Base-by-base conservation (phyloP, 1,140 invertebrate genomes). In the Mycetomoellerius zeteki region DNA sequence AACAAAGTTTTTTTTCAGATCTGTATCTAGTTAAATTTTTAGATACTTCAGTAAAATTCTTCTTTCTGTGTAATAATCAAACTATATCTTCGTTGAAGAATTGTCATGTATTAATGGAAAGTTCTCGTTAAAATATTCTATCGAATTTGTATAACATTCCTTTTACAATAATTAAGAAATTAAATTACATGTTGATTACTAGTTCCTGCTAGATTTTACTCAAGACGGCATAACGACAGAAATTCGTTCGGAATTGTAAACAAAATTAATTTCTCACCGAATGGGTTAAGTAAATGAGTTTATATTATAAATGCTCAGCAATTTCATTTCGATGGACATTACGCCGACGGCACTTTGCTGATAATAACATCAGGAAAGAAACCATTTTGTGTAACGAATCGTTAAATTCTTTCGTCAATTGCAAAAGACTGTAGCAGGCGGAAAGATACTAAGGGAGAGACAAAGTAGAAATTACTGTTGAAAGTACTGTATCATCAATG, bases 241-340 rank as follows among this genome's bases (percentile, higher is more conserved):
- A 50, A 84, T 47, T 75, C 21, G 69, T 84, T 84, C 54, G 54
- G 43, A 84, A 84, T 84, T 84, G 24, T 75, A 84, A 84, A 62
- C 69, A 75, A 84, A 84, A 84, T 84, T 84, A 84, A 84, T 84
- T 84, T 84, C 80, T 75, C 37, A 27, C 19, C 69, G 37, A 84
- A 84, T 84, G 80, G 80, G 37, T 84, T 84, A 73, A 84, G 14
- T 75, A 60, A 75, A 84, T 54, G 69, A 84, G 69, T 84, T 84
- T 75, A 71, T 84, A 84, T 84, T 84, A 60, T 84, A 75, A 84
- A 84, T 84, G 16, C 27, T 30, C 67, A 47, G 80, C 69, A 43
- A 84, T 84, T 84, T 84, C 73, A 84, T 84, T 84, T 84, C 69
- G 69, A 84, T 84, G 37, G 69, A 75, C 80, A 60, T 84, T 60